Conservation (phyloP, 2,797 vertebrate genomes). For the Gymnopithys bicolor region DNA sequence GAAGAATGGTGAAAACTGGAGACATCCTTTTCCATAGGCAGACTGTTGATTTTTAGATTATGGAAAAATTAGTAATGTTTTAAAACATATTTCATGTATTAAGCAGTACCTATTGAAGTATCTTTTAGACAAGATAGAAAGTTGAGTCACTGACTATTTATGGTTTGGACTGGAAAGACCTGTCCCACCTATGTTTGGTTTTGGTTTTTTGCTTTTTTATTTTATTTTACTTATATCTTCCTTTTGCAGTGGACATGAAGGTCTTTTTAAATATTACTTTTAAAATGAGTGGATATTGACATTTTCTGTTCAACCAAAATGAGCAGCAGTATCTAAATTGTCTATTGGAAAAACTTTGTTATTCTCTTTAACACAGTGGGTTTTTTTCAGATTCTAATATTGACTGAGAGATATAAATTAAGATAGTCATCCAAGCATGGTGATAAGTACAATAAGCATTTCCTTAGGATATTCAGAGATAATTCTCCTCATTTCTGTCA, state of each 20-base stretch:
- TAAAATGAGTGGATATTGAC: neutral
- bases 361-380: neutral
- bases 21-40: neutral
- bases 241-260: neutral
- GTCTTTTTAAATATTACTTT: neutral
- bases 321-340: neutral
- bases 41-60: neutral
- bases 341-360: neutral
- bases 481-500: neutral
- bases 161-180: neutral
- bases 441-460: neutral
- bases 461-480: neutral
- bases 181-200: neutral
- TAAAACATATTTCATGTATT: neutral
- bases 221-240: neutral
- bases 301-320: neutral
- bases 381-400: neutral
- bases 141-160: neutral
- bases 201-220: neutral
- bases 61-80: neutral
- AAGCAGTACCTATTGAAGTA: neutral
- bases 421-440: neutral
- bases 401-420: neutral
- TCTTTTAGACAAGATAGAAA: neutral
- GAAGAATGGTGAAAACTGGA: neutral